These are phyloP conservation scores for Aleadryas rufinucha DNA, from an alignment of 2,113 vertebrate species.

Conservation along the genomic window DNA sequence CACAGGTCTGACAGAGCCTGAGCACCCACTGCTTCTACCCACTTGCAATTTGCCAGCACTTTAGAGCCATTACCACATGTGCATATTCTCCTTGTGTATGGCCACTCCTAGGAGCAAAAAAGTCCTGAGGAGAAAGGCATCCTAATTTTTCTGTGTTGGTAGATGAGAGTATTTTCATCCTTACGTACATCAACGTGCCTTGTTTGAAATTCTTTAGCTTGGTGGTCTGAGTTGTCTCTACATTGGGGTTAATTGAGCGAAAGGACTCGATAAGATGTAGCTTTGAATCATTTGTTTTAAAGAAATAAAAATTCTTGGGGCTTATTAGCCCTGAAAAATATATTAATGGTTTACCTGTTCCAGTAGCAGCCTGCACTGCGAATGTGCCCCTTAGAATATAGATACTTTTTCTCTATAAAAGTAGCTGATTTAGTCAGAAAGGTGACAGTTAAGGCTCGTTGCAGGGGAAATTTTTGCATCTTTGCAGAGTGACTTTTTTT, in stretches of 20 bases:
- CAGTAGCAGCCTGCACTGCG: slow-evolving; percentile 31
- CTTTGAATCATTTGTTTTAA: not conserved
- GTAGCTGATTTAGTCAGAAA: slow-evolving; percentile 79
- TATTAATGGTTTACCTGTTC: slow-evolving; percentile 47
- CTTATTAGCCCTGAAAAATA: slow-evolving; percentile 30
- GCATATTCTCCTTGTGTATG: not conserved
- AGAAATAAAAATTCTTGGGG: not conserved
- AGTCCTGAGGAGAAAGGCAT: not conserved
- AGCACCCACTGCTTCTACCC: not conserved
- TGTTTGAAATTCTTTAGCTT: not conserved
- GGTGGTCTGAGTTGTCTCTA: not conserved
- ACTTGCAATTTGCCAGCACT: not conserved
- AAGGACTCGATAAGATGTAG: not conserved
- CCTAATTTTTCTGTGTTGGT: not conserved
- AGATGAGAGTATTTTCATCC: not conserved
- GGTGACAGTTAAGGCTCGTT: slow-evolving; percentile 80
- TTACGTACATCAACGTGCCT: not conserved
- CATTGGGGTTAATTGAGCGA: not conserved
- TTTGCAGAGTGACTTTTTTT: slow-evolving; percentile 68
- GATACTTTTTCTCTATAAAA: slow-evolving; percentile 60
- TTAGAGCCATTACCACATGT: not conserved
- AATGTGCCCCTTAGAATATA: slow-evolving; percentile 19
- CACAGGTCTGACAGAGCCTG: not conserved
- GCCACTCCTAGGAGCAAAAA: not conserved
- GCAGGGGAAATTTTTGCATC: slow-evolving; percentile 77